phyloP scores from a whole-genome alignment of 2,888 invertebrate genomes.

The Onthophagus sagittarius region DNA sequence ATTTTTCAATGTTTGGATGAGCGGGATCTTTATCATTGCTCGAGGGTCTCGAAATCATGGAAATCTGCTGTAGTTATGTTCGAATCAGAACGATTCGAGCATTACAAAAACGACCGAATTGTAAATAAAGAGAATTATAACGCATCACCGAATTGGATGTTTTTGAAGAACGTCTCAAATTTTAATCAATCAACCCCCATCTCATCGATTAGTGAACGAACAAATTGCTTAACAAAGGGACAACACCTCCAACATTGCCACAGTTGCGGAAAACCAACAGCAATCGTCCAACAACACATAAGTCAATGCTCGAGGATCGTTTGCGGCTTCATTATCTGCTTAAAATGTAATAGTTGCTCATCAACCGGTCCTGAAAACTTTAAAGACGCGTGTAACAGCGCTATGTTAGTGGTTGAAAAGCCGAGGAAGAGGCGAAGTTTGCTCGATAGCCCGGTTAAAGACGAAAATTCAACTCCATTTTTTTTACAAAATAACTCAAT shows the following conservation, averaged over 20 bases:
- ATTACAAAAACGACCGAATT: conserved; percentile 17
- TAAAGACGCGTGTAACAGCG: conserved; percentile 39
- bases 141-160: not conserved
- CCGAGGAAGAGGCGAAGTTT: not conserved
- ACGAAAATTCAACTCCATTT: conserved; percentile 17
- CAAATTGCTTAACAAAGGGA: conserved; percentile 30
- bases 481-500: conserved; percentile 23
- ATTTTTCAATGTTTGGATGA: conserved; percentile 39
- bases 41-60: conserved; percentile 36
- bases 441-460: conserved; percentile 19
- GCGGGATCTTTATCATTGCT: conserved; percentile 40
- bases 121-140: conserved; percentile 33
- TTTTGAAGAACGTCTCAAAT: not conserved
- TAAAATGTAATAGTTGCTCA: conserved; percentile 40
- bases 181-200: conserved; percentile 19
- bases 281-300: conserved; percentile 41
- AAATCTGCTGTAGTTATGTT: conserved; percentile 20
- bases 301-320: conserved; percentile 39
- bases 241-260: conserved; percentile 42
- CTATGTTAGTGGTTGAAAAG: conserved; percentile 24
- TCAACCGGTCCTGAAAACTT: conserved; percentile 41
- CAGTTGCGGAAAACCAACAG: conserved; percentile 36
- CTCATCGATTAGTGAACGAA: not conserved
- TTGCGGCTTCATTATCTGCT: conserved; percentile 44
- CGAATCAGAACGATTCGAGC: conserved; percentile 13